Evolutionary conservation across 2,113 vertebrate species (phyloP).

Genomic region (Halichoeres trimaculatus): DNA sequence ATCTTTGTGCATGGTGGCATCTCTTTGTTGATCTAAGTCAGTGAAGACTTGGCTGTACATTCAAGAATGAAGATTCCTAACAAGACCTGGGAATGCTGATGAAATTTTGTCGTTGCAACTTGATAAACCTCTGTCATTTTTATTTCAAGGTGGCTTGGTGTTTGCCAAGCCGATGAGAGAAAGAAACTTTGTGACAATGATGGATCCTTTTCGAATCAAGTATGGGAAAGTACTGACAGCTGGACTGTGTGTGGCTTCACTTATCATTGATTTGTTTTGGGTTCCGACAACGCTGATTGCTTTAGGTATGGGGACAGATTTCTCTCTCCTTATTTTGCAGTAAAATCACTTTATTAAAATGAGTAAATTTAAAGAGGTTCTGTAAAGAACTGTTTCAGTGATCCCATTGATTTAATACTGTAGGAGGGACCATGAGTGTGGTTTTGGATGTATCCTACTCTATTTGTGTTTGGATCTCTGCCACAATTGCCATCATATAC

Average conservation of each 20-base stretch:
- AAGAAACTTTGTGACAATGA: conserved; percentile 25
- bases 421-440: conserved; percentile 61
- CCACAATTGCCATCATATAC: conserved; percentile 57
- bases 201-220: conserved; percentile 42
- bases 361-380: too few species aligned
- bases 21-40: too few species aligned
- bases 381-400: too few species aligned
- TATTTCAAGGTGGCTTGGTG: conserved; percentile 9
- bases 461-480: conserved; percentile 52
- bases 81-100: too few species aligned
- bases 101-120: too few species aligned
- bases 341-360: too few species aligned
- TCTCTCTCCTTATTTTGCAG: too few species aligned
- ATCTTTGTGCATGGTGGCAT: too few species aligned
- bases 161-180: conserved; percentile 39
- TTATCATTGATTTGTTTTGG: conserved; percentile 74
- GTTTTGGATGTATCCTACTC: conserved; percentile 51
- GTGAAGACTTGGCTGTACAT: too few species aligned
- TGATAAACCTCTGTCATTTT: too few species aligned
- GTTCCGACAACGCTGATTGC: conserved; percentile 57
- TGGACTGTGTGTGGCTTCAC: background rate
- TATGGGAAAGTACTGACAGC: conserved; percentile 31
- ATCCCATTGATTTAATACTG: background rate
- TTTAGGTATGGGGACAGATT: background rate
- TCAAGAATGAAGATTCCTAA: too few species aligned